These are phyloP conservation scores for Crotalus viridis DNA, from an alignment of 2,113 vertebrate genomes.

Conservation along the genomic window DNA sequence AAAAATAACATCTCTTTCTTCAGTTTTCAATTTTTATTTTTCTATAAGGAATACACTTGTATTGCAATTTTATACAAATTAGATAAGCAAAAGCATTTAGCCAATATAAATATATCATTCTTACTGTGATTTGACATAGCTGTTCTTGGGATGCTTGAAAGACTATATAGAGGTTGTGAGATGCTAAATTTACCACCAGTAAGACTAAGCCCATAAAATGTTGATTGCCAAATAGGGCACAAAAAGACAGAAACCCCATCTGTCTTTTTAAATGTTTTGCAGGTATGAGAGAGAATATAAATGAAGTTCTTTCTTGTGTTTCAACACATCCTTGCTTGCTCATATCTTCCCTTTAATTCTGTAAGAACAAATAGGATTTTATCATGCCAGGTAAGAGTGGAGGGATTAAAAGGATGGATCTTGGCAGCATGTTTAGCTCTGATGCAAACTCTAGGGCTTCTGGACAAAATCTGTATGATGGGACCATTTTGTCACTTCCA, in stretches of 20 bases:
- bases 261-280: not conserved
- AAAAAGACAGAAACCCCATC: not conserved
- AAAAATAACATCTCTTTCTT: not conserved
- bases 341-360: not conserved
- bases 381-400: not conserved
- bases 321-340: not conserved
- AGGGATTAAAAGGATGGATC: not conserved
- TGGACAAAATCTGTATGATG: not conserved
- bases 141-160: not conserved
- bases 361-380: not conserved
- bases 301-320: not conserved
- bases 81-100: not conserved
- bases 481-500: not conserved
- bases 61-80: not conserved
- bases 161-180: not conserved
- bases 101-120: not conserved
- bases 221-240: not conserved
- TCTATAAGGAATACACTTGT: not conserved
- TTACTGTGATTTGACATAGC: not conserved
- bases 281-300: not conserved
- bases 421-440: not conserved
- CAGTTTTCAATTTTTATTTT: constrained; percentile 1
- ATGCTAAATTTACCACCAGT: not conserved
- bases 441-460: not conserved
- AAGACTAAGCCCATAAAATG: not conserved